Percentiles rank a stretch among this genome's conserved stretches.
phyloP scores from a whole-genome alignment of 2,888 invertebrate species.

The Ecliptopera silaceata region DNA sequence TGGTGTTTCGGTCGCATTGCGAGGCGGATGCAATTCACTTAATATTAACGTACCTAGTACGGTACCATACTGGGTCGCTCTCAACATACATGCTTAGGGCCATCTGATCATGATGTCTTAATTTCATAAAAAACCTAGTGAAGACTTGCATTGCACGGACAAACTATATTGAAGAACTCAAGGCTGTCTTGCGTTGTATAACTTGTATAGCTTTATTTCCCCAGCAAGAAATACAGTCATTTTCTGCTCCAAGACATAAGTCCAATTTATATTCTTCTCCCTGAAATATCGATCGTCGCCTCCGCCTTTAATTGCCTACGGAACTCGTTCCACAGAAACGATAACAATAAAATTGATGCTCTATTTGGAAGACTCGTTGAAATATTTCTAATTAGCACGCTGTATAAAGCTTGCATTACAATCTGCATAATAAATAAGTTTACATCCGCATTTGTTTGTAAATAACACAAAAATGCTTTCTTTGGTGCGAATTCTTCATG shows the following conservation, averaged over 20 bases:
- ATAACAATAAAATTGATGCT: constrained; percentile 37
- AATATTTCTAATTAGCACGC: constrained; percentile 31
- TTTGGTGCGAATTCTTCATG: constrained; percentile 41
- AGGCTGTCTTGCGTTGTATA: background rate
- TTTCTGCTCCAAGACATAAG: constrained; percentile 22
- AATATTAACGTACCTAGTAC: too few relatives aligned
- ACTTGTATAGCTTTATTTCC: constrained; percentile 5
- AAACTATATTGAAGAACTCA: background rate
- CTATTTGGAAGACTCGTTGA: constrained; percentile 33
- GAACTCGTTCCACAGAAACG: constrained; percentile 37
- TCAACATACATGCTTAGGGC: too few relatives aligned
- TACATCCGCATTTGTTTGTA: constrained; percentile 34
- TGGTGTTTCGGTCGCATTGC: too few relatives aligned
- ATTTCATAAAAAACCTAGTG: too few relatives aligned
- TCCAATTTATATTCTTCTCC: constrained; percentile 21
- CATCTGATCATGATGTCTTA: too few relatives aligned
- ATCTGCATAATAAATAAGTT: constrained; percentile 39
- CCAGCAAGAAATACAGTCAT: background rate
- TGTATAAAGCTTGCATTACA: constrained; percentile 26
- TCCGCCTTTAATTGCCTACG: constrained; percentile 30
- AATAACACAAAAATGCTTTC: constrained; percentile 41
- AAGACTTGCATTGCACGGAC: background rate
- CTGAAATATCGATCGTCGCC: constrained; percentile 23
- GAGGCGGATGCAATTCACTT: too few relatives aligned
- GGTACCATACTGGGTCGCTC: too few relatives aligned